Base-by-base conservation (phyloP, 2,797 vertebrate species). In the Poeciliopsis gracilis region DNA sequence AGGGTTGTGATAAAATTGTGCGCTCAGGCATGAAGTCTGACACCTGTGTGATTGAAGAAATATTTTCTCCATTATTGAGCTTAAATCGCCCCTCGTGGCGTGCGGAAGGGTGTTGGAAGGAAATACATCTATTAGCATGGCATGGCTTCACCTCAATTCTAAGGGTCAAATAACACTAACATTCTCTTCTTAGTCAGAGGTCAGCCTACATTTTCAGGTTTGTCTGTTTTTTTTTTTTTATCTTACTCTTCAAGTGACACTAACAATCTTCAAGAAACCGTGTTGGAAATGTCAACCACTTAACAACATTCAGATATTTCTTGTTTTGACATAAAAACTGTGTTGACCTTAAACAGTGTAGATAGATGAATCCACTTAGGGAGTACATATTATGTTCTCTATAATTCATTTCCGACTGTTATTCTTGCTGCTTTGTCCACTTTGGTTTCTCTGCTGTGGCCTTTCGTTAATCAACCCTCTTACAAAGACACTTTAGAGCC, bases 261-360 rank as follows among this genome's bases (percentile, higher is more conserved):
- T 33, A 86, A 85, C 80, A 83, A 85, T 90, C 90, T 90, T 82
- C 51, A 83, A 85, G 89, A 88, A 90, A 83, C 72, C 73, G 83
- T 82, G 82, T 74, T 84, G 87, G 86, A 95, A 95, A 95, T 95
- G 94, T 94, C 94, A 95, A 80, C 90, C 89, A 76, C 43, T 92
- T 94, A 90, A 86, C 85, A 82, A 73, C 61, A 78, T 89, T 93
- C 87, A 91, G 89, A 93, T 92, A 92, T 89, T 77, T 81, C 81
- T 87, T 86, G 90, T 91, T 89, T 90, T 74, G 36, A 70, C 63
- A 76, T 82, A 83, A 87, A 88, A 85, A 90, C 79, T 89, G 77
- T 51, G 77, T 72, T 90, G 91, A 93, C 90, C 92, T 92, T 90
- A 88, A 91, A 89, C 88, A 79, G 73, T 78, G 79, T 73, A 78